These are phyloP conservation scores for Drosophila suboccidentalis DNA, from an alignment of 2,888 invertebrate species.

Conservation along the genomic window DNA sequence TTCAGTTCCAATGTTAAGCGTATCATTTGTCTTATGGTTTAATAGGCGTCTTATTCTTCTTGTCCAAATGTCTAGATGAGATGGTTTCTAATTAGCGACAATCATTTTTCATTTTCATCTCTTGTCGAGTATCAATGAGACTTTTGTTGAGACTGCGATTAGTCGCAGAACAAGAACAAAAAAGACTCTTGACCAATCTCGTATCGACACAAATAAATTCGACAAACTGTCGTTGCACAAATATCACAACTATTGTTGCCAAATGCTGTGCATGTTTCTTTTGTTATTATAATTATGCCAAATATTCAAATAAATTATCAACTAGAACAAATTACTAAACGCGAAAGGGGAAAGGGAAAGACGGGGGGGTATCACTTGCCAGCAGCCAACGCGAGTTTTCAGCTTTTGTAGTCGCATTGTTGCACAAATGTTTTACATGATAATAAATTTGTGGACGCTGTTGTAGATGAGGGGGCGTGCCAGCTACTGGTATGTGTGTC, in stretches of 20 bases:
- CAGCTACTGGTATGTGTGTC: conserved; percentile 58
- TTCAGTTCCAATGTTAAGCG: conserved; percentile 56
- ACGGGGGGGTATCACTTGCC: conserved; percentile 22
- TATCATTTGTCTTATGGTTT: conserved; percentile 68
- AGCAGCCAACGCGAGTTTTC: conserved; percentile 51
- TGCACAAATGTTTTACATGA: conserved; percentile 77
- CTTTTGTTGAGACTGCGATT: conserved; percentile 29
- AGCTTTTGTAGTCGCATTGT: conserved; percentile 69
- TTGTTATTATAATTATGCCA: conserved; percentile 63
- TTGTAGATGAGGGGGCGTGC: conserved; percentile 37
- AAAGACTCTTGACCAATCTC: conserved; percentile 51
- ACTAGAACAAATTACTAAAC: conserved; percentile 64
- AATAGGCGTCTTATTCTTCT: conserved; percentile 19
- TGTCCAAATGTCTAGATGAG: conserved; percentile 23
- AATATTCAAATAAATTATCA: conserved; percentile 79
- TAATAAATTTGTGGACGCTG: conserved; percentile 58
- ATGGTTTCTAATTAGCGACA: conserved; percentile 64
- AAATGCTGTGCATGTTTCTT: conserved; percentile 48
- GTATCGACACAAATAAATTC: conserved; percentile 48
- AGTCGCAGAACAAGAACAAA: conserved; percentile 33
- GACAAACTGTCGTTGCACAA: conserved; percentile 21
- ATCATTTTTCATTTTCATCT: conserved; percentile 64
- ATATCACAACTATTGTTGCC: conserved; percentile 36
- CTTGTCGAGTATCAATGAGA: conserved; percentile 5
- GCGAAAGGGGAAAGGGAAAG: neutral